A percentile compares a stretch with the other conserved stretches of the same genome.
These are phyloP conservation scores for Empis stercorea DNA, from an alignment of 2,888 invertebrate species.

Conservation along the genomic window DNA sequence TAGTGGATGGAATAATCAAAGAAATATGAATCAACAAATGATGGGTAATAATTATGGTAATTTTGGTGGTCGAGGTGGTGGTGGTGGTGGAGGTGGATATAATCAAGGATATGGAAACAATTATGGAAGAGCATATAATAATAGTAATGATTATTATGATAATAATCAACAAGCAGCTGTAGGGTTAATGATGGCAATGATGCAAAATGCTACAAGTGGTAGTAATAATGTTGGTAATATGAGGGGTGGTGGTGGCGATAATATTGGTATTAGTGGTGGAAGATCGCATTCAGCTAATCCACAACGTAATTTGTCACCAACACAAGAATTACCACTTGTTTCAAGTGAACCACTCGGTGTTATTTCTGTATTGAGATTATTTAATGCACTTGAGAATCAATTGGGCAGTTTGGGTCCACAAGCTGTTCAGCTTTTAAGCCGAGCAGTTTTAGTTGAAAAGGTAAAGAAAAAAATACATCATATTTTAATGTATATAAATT, in stretches of 20 bases:
- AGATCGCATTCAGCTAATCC: no score
- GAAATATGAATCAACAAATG: background rate
- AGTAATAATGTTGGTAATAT: background rate
- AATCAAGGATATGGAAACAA: background rate
- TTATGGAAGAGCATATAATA: background rate
- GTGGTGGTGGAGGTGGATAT: background rate
- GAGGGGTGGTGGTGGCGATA: background rate
- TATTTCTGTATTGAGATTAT: slow-evolving; percentile 10
- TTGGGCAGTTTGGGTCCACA: slow-evolving; percentile 13
- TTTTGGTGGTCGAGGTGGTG: background rate
- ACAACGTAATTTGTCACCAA: no score
- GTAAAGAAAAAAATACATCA: slow-evolving; percentile 7
- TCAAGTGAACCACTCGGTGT: slow-evolving; percentile 8
- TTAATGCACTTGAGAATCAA: slow-evolving; percentile 12
- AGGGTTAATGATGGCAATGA: no score
- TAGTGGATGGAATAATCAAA: background rate
- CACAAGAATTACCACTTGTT: no score
- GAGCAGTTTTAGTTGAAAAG: slow-evolving; percentile 11
- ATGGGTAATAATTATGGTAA: background rate
- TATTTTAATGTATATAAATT: no score
- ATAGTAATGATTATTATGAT: background rate
- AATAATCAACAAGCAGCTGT: no score
- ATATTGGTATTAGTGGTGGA: background rate
- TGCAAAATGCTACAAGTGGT: background rate
- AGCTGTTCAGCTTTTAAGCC: slow-evolving; percentile 11